Conservation (phyloP, 2,888 invertebrate species). For the Eupithecia dodoneata region DNA sequence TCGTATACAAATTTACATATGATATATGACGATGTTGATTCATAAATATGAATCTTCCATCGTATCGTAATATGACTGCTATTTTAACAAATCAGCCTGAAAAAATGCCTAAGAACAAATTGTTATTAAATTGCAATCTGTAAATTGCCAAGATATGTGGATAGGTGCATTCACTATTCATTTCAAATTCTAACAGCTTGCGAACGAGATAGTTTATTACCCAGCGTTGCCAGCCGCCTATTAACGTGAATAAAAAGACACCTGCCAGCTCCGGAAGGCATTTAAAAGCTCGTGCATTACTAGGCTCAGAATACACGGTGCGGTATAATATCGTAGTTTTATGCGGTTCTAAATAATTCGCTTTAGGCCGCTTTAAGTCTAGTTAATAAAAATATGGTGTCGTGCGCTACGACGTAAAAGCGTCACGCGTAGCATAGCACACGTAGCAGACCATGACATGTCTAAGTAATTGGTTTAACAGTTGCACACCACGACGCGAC, state of each 20-base stretch:
- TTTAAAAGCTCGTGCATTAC: neutral
- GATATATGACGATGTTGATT: no score
- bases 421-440: neutral
- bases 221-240: neutral
- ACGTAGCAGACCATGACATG: neutral
- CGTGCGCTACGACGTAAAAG: neutral
- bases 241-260: slow-evolving; percentile 15
- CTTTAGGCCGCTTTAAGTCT: neutral
- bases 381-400: neutral
- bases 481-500: no score
- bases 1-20: neutral
- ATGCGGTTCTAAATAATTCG: neutral
- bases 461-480: neutral
- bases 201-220: slow-evolving; percentile 15
- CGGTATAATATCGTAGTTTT: neutral
- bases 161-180: neutral
- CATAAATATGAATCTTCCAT: neutral
- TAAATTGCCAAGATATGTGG: neutral
- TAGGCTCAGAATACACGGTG: slow-evolving; percentile 7
- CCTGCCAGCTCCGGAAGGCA: slow-evolving; percentile 1
- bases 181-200: neutral
- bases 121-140: neutral
- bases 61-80: neutral
- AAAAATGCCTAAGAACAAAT: neutral
- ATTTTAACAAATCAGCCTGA: neutral